phyloP scores from a whole-genome alignment of 2,113 vertebrate species.

The Heterotis niloticus region DNA sequence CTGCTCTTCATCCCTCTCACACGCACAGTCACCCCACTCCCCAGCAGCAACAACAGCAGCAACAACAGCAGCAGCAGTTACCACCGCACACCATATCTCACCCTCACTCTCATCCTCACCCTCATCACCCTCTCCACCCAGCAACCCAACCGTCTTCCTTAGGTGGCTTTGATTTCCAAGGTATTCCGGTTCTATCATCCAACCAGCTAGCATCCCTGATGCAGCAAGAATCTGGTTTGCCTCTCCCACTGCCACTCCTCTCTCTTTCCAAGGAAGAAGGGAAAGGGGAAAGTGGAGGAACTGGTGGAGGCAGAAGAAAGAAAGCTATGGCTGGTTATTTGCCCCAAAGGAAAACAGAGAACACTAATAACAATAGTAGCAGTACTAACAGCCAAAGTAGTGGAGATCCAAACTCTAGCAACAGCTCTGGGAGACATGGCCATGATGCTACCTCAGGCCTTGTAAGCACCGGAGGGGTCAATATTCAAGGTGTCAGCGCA shows the following conservation, averaged over 20 bases:
- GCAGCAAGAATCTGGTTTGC: constrained; percentile 70
- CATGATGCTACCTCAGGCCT: constrained; percentile 62
- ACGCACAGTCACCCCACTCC: constrained; percentile 60
- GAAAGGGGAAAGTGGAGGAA: constrained; percentile 61
- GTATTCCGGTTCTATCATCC: constrained; percentile 72
- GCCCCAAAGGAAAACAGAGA: constrained; percentile 70
- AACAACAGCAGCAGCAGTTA: constrained; percentile 65
- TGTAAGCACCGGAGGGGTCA: constrained; percentile 54
- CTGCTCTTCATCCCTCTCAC: constrained; percentile 70
- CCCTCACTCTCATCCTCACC: constrained; percentile 63
- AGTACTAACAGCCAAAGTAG: constrained; percentile 52
- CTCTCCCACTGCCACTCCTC: constrained; percentile 68
- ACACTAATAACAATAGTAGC: constrained; percentile 49
- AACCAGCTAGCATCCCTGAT: constrained; percentile 73
- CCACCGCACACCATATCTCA: constrained; percentile 66
- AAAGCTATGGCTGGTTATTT: constrained; percentile 76
- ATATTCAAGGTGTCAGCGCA: constrained; percentile 60
- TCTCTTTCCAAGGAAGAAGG: constrained; percentile 70
- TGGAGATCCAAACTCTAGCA: constrained; percentile 59
- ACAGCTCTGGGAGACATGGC: constrained; percentile 58
- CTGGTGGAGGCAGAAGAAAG: constrained; percentile 67
- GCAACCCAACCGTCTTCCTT: constrained; percentile 64
- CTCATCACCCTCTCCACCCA: constrained; percentile 69
- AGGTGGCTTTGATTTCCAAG: constrained; percentile 72
- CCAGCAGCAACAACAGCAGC: constrained; percentile 60